Conservation (phyloP, 2,797 vertebrate genomes). For the Sebastes minor region DNA sequence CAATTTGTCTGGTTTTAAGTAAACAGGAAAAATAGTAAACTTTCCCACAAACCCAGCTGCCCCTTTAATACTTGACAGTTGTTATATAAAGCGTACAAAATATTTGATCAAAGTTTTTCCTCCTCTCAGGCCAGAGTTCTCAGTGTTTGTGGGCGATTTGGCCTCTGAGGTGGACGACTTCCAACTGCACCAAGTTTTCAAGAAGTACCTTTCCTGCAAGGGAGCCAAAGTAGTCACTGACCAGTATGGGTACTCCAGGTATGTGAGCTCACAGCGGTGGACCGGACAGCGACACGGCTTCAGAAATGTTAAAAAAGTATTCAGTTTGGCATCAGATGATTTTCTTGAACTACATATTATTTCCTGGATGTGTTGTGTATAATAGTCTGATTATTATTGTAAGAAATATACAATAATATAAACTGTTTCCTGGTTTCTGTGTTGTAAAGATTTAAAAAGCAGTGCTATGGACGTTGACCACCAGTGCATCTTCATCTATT, state of each 20-base stretch:
- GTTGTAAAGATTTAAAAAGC: constrained; percentile 48
- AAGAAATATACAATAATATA: constrained; percentile 15
- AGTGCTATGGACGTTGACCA: constrained; percentile 63
- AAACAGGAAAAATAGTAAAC: neutral
- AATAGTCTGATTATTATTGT: constrained; percentile 4
- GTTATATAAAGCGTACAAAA: neutral
- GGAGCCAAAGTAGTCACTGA: constrained; percentile 94
- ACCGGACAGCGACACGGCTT: neutral
- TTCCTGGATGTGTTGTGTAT: neutral
- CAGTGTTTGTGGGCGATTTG: constrained; percentile 94
- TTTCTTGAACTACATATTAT: neutral
- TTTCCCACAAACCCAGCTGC: neutral
- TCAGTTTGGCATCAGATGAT: neutral
- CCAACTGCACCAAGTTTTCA: constrained; percentile 92
- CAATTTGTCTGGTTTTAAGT: neutral
- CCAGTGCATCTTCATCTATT: constrained; percentile 64
- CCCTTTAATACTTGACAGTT: no score
- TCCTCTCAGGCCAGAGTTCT: constrained; percentile 86
- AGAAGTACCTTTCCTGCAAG: constrained; percentile 92
- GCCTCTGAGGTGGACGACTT: constrained; percentile 92
- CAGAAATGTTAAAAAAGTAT: neutral
- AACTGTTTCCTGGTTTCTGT: constrained; percentile 39
- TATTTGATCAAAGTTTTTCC: neutral
- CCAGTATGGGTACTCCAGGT: constrained; percentile 92
- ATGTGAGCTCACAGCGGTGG: constrained; percentile 33